Evolutionary conservation across 2,888 invertebrate genomes (phyloP), one percentile per base, ranked within the genome.

Genomic region (Macrosiphum euphorbiae): DNA sequence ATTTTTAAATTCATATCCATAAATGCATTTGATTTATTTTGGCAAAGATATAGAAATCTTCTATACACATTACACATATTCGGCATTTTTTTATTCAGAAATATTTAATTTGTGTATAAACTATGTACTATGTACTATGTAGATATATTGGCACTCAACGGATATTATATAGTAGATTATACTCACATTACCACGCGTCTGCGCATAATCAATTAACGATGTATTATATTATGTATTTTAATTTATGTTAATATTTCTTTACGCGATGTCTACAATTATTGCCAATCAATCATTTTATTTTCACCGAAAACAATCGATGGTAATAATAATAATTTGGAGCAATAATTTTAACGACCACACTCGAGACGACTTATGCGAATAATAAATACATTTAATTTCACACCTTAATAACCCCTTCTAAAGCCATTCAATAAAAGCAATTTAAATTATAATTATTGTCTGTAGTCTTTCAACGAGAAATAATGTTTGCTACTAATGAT

Each of bases 401-500:
- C 86, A 86, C 86, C 44, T 44, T 91, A 44, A 91, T 86, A 91
- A 58, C 86, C 55, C 58, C 58, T n/a, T 89, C 3, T 52, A n/a
- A 13, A 58, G 26, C 44, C 11, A 58, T 47, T 44, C 58, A 44
- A 47, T 91, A 86, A 84, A 85, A 85, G 44, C 13, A 91, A 91
- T 86, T 86, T 47, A 86, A 91, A 91, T n/a, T 47, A 58, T 86
- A 91, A 91, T 86, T 85, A 85, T 91, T 85, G 16, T 55, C 58
- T 7, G 58, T 1, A 78, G 78, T 35, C 58, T 28, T 58, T 58
- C 84, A 50, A 50, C 90, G 67, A 24, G 20, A 11, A 78, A 84
- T 84, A 52, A 52, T 41, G 87, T 52, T 88, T 47, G 41, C 41
- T 52, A 90, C 35, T n/a, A 78, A 50, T 47, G 47, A 61, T 35